Evolutionary conservation across 1,140 invertebrate genomes (phyloP).

Genomic region (Orius insidiosus): DNA sequence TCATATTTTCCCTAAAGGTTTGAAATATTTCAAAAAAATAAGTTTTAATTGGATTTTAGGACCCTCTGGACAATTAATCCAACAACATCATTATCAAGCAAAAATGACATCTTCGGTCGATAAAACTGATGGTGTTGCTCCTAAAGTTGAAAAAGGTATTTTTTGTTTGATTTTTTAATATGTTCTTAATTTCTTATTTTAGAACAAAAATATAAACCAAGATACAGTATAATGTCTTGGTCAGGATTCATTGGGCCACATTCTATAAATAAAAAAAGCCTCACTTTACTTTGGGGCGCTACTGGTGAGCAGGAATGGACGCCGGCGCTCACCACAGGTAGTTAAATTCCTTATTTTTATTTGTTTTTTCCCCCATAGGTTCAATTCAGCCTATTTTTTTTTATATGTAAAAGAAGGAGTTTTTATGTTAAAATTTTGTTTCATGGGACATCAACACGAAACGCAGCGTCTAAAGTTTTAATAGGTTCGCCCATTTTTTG

Average conservation of each 20-base stretch:
- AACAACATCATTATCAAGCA: constrained; percentile 84
- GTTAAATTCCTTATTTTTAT: constrained; percentile 16
- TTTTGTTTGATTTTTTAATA: too few species aligned
- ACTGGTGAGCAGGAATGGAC: constrained; percentile 90
- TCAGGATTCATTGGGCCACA: neutral
- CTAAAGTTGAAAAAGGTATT: constrained; percentile 2
- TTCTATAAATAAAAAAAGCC: constrained; percentile 30
- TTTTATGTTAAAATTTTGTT: constrained; percentile 12
- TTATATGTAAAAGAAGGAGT: constrained; percentile 1
- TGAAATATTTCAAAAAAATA: constrained; percentile 1
- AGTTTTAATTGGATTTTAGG: constrained; percentile 31
- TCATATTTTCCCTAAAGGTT: constrained; percentile 93
- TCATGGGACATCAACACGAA: constrained; percentile 10
- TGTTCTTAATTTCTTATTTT: neutral
- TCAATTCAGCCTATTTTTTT: neutral
- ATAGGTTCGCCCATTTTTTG: constrained; percentile 29
- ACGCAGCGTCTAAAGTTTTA: constrained; percentile 32
- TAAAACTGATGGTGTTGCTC: neutral
- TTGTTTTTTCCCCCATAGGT: constrained; percentile 1
- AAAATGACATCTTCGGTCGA: constrained; percentile 29
- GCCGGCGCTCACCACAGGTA: constrained; percentile 81
- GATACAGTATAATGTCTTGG: constrained; percentile 12
- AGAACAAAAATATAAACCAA: constrained; percentile 5
- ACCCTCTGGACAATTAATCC: constrained; percentile 72
- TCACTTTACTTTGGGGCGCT: constrained; percentile 63